Percentiles rank a stretch among this genome's conserved stretches.
Evolutionary conservation across 2,797 vertebrate species (phyloP).

Genomic region (Pteronotus mesoamericanus): DNA sequence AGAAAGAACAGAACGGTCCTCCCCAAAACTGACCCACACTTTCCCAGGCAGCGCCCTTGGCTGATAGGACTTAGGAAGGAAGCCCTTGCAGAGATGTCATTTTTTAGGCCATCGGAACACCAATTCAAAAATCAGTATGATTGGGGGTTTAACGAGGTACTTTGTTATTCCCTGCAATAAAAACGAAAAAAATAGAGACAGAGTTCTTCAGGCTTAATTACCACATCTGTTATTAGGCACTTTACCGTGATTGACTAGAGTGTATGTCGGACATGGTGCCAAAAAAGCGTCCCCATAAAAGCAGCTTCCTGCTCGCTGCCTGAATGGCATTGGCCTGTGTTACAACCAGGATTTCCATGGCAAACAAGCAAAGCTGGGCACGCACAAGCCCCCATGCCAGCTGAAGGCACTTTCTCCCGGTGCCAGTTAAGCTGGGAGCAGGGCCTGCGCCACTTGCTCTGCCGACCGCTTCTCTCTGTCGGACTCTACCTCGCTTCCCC

Average conservation of each 20-base stretch:
- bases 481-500: background rate
- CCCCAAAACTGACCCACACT: background rate
- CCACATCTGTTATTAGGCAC: conserved; percentile 82
- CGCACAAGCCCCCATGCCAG: background rate
- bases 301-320: conserved; percentile 62
- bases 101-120: conserved; percentile 62
- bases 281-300: conserved; percentile 75
- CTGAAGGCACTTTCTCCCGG: conserved; percentile 26
- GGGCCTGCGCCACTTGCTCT: background rate
- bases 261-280: conserved; percentile 76
- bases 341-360: conserved; percentile 60
- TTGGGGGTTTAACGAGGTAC: conserved; percentile 77
- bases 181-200: conserved; percentile 75
- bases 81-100: conserved; percentile 56
- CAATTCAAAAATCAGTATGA: conserved; percentile 63
- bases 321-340: conserved; percentile 69
- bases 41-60: background rate
- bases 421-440: background rate
- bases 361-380: conserved; percentile 41
- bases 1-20: background rate
- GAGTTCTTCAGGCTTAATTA: conserved; percentile 81
- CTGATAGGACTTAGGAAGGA: conserved; percentile 22
- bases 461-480: background rate
- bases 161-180: conserved; percentile 79
- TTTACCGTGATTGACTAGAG: conserved; percentile 83